phyloP scores from a whole-genome alignment of 2,113 vertebrate species.

The Petrocephalus microphthalmus region DNA sequence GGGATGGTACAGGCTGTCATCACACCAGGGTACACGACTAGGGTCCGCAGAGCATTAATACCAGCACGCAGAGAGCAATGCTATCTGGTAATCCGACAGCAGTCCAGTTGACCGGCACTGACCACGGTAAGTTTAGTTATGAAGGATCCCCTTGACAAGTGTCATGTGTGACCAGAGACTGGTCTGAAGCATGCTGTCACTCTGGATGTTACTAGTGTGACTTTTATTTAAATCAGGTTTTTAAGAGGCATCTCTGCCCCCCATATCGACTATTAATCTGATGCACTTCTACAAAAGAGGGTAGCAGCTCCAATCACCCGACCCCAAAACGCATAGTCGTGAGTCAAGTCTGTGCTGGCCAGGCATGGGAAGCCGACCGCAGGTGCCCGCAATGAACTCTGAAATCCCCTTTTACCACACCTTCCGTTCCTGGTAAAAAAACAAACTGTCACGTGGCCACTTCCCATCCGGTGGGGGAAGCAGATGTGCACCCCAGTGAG shows the following conservation, averaged over 20 bases:
- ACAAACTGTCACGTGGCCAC: background rate
- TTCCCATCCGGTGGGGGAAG: background rate
- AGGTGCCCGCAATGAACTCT: background rate
- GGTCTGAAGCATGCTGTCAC: background rate
- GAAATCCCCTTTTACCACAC: background rate
- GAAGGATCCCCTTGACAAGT: background rate
- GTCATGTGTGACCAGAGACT: background rate
- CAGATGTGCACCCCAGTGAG: background rate
- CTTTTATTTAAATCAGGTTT: background rate
- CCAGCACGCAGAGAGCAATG: background rate
- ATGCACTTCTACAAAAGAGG: background rate
- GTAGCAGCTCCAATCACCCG: background rate
- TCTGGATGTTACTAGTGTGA: background rate
- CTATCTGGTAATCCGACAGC: background rate
- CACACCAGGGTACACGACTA: background rate
- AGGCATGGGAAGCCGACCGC: background rate
- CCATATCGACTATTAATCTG: background rate
- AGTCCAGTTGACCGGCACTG: background rate
- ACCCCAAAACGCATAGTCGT: background rate
- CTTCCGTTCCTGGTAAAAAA: slow-evolving; percentile 14
- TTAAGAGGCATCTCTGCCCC: background rate
- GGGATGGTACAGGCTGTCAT: background rate
- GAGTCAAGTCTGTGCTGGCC: background rate
- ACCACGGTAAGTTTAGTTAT: background rate
- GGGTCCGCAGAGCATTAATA: background rate